Conservation (phyloP, 2,113 vertebrate genomes). For the Alligator sinensis region DNA sequence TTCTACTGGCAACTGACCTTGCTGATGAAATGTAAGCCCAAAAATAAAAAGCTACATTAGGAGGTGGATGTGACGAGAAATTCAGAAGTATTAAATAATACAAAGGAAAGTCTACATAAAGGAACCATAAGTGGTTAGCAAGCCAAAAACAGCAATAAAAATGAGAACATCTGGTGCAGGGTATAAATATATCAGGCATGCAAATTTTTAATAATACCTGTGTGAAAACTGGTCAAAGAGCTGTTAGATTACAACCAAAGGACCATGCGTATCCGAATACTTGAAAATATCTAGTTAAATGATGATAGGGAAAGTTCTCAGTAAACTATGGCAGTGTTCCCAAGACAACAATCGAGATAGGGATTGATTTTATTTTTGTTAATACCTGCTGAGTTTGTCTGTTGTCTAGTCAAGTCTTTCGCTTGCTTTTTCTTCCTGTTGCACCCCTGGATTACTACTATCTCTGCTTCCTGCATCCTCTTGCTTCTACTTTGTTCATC, state of each 20-base stretch:
- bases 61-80: not conserved
- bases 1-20: not conserved
- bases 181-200: not conserved
- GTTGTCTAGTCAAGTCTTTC: not conserved
- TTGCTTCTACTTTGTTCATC: not conserved
- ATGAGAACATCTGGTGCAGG: not conserved
- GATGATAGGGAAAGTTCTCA: not conserved
- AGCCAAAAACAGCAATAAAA: not conserved
- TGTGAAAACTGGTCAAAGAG: not conserved
- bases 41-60: not conserved
- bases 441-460: not conserved
- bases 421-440: not conserved
- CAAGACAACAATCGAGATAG: not conserved
- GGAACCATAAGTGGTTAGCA: not conserved
- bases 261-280: not conserved
- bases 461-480: conserved; percentile 3
- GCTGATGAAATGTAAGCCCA: not conserved
- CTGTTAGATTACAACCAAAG: not conserved
- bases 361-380: not conserved
- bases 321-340: not conserved
- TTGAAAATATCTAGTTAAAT: not conserved
- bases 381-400: not conserved
- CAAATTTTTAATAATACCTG: not conserved
- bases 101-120: not conserved
- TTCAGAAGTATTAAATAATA: not conserved